phyloP scores from a whole-genome alignment of 1,140 invertebrate genomes.

The Hycleus phaleratus region DNA sequence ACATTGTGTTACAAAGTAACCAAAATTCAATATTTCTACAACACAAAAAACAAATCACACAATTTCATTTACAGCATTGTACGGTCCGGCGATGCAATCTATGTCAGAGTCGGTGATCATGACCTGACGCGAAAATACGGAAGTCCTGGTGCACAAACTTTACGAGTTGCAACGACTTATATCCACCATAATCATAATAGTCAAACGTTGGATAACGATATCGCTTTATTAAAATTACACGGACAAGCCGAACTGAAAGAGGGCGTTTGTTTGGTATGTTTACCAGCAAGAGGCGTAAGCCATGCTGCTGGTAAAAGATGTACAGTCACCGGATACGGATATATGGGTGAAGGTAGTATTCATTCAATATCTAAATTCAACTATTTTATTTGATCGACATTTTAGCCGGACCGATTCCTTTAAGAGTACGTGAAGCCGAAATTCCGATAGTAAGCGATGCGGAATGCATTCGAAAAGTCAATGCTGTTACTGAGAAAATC shows the following conservation, averaged over 20 bases:
- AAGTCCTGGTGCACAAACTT: slow-evolving; percentile 79
- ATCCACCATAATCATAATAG: slow-evolving; percentile 96
- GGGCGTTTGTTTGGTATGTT: slow-evolving; percentile 74
- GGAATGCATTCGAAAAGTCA: slow-evolving; percentile 86
- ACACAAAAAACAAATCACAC: neutral
- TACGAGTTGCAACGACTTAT: slow-evolving; percentile 84
- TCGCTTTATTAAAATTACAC: slow-evolving; percentile 85
- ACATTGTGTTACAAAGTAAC: slow-evolving; percentile 91
- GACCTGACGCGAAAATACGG: slow-evolving; percentile 81
- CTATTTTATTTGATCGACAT: neutral
- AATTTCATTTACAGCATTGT: slow-evolving; percentile 62
- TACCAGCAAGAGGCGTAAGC: slow-evolving; percentile 77
- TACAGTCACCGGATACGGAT: slow-evolving; percentile 89
- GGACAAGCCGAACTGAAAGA: slow-evolving; percentile 82
- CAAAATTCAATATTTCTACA: neutral
- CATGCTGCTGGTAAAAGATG: slow-evolving; percentile 81
- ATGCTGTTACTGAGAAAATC: slow-evolving; percentile 88
- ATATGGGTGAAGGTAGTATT: slow-evolving; percentile 79
- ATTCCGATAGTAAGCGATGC: slow-evolving; percentile 90
- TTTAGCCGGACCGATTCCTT: slow-evolving; percentile 80
- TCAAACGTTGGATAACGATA: slow-evolving; percentile 92
- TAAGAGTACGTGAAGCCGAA: slow-evolving; percentile 80
- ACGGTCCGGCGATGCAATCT: slow-evolving; percentile 81
- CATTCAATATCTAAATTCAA: slow-evolving; percentile 21
- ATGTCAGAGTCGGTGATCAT: slow-evolving; percentile 87